Conservation (phyloP, 1,140 invertebrate genomes). For the Proales similis region DNA sequence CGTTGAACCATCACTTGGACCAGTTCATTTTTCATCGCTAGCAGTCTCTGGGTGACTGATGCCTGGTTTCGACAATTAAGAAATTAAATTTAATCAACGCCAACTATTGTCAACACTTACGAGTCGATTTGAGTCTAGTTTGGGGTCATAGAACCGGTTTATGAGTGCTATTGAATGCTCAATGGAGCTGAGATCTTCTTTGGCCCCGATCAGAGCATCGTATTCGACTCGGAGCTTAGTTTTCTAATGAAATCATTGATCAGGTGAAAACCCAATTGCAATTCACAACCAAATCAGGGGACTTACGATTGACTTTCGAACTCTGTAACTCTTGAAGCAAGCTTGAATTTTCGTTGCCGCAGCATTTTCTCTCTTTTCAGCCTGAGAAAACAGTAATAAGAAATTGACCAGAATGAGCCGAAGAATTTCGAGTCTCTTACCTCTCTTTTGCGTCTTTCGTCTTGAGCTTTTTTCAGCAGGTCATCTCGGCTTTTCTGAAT, state of each 20-base stretch:
- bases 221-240: too few species aligned
- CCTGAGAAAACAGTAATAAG: neutral
- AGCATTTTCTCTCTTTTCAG: conserved; percentile 13
- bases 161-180: too few species aligned
- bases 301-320: conserved; percentile 26
- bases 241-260: too few species aligned
- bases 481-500: conserved; percentile 26
- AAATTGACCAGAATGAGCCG: neutral
- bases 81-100: neutral
- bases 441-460: conserved; percentile 25
- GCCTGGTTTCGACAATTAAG: conserved; percentile 5
- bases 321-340: conserved; percentile 4
- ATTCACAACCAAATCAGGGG: conserved; percentile 4
- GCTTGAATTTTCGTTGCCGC: conserved; percentile 33
- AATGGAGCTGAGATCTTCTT: too few species aligned
- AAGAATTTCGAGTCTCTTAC: conserved; percentile 1
- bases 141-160: too few species aligned
- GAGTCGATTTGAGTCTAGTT: too few species aligned
- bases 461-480: conserved; percentile 1
- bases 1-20: conserved; percentile 6
- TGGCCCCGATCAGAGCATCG: too few species aligned
- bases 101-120: neutral
- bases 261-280: too few species aligned
- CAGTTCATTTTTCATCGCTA: neutral
- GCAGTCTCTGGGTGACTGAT: conserved; percentile 6